These are phyloP conservation scores for Myocastor coypus DNA, from an alignment of 2,113 vertebrate genomes.

Conservation along the genomic window DNA sequence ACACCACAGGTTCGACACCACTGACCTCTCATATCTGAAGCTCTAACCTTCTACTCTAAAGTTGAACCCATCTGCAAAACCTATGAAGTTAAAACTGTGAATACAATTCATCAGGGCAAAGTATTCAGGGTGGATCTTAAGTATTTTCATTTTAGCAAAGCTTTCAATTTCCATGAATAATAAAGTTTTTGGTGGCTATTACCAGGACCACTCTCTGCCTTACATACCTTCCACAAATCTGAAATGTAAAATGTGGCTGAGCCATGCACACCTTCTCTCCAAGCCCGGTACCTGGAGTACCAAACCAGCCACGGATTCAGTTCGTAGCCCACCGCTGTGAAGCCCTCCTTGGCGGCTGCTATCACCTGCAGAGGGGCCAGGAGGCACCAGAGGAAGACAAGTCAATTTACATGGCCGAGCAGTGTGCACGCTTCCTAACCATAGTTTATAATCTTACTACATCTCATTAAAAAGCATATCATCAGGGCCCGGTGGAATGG, in stretches of 20 bases:
- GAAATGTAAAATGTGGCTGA: slow-evolving; percentile 92
- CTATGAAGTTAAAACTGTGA: neutral
- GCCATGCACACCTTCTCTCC: slow-evolving; percentile 93
- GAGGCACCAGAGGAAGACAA: neutral
- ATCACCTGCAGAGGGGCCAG: slow-evolving; percentile 90
- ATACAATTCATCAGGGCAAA: neutral
- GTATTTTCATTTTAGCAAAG: neutral
- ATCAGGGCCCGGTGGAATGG: too few species aligned
- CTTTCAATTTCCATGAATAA: neutral
- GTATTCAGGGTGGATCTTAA: neutral
- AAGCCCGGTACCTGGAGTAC: slow-evolving; percentile 94
- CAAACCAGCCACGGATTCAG: slow-evolving; percentile 98
- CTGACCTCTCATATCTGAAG: neutral
- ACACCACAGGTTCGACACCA: neutral
- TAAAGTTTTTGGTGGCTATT: neutral
- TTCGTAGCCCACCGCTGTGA: slow-evolving; percentile 94
- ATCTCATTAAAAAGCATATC: neutral
- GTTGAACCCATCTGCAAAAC: neutral
- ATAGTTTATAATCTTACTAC: neutral
- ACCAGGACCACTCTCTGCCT: neutral
- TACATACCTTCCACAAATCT: slow-evolving; percentile 96
- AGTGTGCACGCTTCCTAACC: neutral
- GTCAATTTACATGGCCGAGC: neutral
- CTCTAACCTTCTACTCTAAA: neutral
- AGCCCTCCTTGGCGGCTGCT: slow-evolving; percentile 95